Percentiles rank a stretch among this genome's conserved stretches.
These are phyloP conservation scores for Empis livida DNA, from an alignment of 2,888 invertebrate genomes.

Conservation along the genomic window DNA sequence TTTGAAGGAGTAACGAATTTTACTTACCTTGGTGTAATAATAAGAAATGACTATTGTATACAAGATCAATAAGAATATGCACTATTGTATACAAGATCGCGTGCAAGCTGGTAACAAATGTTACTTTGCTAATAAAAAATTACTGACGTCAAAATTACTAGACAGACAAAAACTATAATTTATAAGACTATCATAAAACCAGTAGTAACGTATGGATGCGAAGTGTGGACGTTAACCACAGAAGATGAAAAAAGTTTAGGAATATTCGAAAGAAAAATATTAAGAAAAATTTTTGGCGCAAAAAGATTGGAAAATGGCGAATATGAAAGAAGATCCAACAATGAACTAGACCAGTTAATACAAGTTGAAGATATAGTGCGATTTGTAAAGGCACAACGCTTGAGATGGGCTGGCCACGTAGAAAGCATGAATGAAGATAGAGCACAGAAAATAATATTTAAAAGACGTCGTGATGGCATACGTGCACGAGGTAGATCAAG, in stretches of 20 bases:
- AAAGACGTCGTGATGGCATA: background rate
- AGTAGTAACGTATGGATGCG: too few species aligned
- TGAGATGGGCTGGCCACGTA: background rate
- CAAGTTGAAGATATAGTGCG: too few species aligned
- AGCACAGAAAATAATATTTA: too few species aligned
- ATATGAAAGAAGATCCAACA: background rate
- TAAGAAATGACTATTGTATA: background rate
- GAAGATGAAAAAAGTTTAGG: too few species aligned
- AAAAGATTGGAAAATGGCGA: background rate
- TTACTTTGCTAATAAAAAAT: background rate
- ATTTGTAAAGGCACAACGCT: too few species aligned
- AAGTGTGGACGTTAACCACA: too few species aligned
- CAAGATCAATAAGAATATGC: background rate
- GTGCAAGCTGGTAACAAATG: background rate
- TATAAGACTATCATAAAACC: background rate
- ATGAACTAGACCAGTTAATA: background rate
- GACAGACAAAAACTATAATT: background rate
- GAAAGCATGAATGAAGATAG: background rate
- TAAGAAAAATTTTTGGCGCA: background rate
- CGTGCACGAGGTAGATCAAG: too few species aligned
- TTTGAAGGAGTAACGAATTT: background rate
- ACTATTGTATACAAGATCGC: background rate
- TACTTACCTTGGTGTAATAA: background rate
- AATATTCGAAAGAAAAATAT: background rate
- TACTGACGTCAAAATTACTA: background rate